phyloP scores from a whole-genome alignment of 2,113 vertebrate genomes.

The Hystrix brachyura region DNA sequence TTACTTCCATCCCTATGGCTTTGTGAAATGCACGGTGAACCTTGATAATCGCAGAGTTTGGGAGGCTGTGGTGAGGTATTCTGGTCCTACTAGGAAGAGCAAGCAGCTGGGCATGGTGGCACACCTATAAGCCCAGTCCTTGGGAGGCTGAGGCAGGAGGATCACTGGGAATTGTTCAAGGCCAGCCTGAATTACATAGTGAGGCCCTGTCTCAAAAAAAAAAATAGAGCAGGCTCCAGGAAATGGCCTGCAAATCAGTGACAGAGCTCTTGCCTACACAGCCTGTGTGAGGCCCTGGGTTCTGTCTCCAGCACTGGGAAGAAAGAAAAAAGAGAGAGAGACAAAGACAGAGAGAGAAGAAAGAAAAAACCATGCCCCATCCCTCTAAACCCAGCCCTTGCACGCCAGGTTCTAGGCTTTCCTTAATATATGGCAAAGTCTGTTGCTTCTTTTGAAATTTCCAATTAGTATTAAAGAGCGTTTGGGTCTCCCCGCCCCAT shows the following conservation, averaged over 20 bases:
- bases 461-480: neutral
- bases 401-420: neutral
- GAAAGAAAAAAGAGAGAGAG: neutral
- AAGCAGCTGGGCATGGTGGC: neutral
- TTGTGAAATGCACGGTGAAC: neutral
- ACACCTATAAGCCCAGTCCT: neutral
- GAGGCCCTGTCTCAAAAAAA: neutral
- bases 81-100: neutral
- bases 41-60: neutral
- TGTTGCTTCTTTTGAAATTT: conserved; percentile 52
- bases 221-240: neutral
- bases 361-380: neutral
- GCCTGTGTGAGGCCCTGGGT: neutral
- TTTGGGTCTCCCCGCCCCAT: neutral
- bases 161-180: neutral
- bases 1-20: neutral
- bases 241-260: neutral
- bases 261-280: too few relatives aligned
- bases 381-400: neutral
- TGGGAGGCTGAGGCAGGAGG: neutral
- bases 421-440: neutral
- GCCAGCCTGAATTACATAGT: neutral
- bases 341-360: neutral
- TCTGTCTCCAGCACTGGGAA: neutral
- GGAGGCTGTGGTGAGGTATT: neutral